These are phyloP conservation scores for Andrena flavipes DNA, from an alignment of 2,888 invertebrate species.

Conservation along the genomic window DNA sequence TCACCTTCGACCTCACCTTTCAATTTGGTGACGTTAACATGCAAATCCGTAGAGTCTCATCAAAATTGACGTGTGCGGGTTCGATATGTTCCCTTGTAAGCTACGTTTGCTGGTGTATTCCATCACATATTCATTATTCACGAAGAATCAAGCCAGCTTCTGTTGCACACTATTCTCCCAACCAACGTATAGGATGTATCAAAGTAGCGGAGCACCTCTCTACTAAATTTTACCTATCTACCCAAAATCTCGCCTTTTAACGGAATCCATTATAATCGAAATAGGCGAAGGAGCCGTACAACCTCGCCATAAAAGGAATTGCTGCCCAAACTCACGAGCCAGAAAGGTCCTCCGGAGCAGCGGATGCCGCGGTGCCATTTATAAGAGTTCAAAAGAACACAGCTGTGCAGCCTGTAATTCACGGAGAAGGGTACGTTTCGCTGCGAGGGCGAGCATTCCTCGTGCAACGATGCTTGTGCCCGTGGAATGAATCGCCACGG, in stretches of 20 bases:
- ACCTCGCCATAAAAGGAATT: constrained; percentile 9
- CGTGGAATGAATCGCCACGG: constrained; percentile 39
- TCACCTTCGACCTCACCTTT: too few relatives aligned
- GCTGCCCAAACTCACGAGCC: background rate
- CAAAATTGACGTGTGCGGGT: too few relatives aligned
- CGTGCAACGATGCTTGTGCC: constrained; percentile 19
- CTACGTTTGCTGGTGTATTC: too few relatives aligned
- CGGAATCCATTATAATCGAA: background rate
- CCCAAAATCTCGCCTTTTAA: background rate
- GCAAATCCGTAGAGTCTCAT: too few relatives aligned
- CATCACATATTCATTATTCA: too few relatives aligned
- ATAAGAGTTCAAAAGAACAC: constrained; percentile 21
- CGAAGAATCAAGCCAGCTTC: too few relatives aligned
- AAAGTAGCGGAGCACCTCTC: background rate
- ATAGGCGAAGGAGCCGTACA: background rate
- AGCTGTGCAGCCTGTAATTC: constrained; percentile 11
- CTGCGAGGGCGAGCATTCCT: background rate
- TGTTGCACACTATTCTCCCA: too few relatives aligned
- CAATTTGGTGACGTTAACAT: too few relatives aligned
- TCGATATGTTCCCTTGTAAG: too few relatives aligned
- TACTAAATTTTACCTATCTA: background rate
- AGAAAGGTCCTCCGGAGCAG: background rate
- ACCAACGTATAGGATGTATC: background rate
- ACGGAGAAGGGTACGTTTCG: background rate
- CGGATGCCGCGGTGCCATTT: constrained; percentile 16